Evolutionary conservation across 2,888 invertebrate species (phyloP), one percentile per base, ranked within the genome.

Genomic region (Chouioia cunea): DNA sequence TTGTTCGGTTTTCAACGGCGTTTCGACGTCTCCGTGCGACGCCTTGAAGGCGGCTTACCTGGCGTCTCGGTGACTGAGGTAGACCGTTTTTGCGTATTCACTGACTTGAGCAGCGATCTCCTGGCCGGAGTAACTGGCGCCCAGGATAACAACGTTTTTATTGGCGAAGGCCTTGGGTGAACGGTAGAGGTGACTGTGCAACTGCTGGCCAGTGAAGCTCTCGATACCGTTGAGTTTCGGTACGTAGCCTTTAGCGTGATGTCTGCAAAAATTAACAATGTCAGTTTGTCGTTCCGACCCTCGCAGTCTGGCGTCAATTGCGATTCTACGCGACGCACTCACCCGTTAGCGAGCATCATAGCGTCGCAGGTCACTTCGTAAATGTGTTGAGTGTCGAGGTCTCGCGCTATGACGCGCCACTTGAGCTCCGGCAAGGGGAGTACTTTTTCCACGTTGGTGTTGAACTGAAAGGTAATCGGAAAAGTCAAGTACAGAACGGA

Each of bases 111-210:
- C 85, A 2, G 90, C 88, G 46, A 94, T 89, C 79, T 95, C 95
- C 44, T 91, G 83, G 0, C 93, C 94, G 0, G 94, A 94, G 10
- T 92, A 89, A 0, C 91, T 91, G 0, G 92, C 92, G 1, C 94
- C 94, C 0, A 94, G 86, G 0, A 93, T 81, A 0, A 93, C 86
- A 0, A 94, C 91, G 2, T 83, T 87, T 60, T 90, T 88, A 27
- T 88, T 88, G 15, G 81, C 80, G 82, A 88, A 94, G 0, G 81
- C 79, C 54, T 90, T 89, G 0, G 92, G 90, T 6, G 87, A 88
- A 78, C 93, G 88, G 83, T 94, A 95, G 76, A 91, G 88, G 79
- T 93, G 93, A 76, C 93, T 93, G 85, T 94, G 94, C 16, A 91
- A 85, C 60, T 90, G 81, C 65, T 86, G 85, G 1, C 93, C 93